These are phyloP conservation scores for Pachyramphus minor DNA, from an alignment of 2,113 vertebrate genomes.

Conservation along the genomic window DNA sequence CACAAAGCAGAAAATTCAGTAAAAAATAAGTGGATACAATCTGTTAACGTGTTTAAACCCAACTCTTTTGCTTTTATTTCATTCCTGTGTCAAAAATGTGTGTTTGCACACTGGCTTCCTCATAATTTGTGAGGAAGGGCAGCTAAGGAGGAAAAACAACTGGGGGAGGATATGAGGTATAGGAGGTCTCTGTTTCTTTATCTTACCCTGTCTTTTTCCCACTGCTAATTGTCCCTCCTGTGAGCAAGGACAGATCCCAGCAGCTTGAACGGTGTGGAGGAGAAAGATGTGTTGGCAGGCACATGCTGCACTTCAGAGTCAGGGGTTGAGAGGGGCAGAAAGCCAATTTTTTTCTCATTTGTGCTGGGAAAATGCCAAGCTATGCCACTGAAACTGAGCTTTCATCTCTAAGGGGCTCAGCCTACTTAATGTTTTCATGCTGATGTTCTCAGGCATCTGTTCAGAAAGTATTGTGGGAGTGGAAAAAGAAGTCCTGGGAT, in stretches of 20 bases:
- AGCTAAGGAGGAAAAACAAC: neutral
- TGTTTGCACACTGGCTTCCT: neutral
- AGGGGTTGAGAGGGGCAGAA: neutral
- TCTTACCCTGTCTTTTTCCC: neutral
- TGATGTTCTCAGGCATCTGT: neutral
- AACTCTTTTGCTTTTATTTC: neutral
- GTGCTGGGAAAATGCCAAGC: neutral
- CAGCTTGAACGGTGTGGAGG: neutral
- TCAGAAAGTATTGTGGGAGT: neutral
- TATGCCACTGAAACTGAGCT: neutral
- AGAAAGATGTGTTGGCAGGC: neutral
- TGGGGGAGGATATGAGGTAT: neutral
- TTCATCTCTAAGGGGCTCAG: fast-evolving
- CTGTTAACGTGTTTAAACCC: neutral
- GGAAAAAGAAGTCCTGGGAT: neutral
- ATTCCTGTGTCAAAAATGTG: neutral
- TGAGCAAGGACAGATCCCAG: neutral
- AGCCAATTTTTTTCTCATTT: neutral
- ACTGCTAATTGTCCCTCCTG: neutral
- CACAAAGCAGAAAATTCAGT: neutral
- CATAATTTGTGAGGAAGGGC: neutral
- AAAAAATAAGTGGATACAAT: neutral
- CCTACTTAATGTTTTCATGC: neutral
- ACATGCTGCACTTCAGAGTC: neutral
- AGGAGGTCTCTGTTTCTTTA: neutral